Base-by-base conservation (phyloP, 1,140 invertebrate genomes). In the Thrips palmi region DNA sequence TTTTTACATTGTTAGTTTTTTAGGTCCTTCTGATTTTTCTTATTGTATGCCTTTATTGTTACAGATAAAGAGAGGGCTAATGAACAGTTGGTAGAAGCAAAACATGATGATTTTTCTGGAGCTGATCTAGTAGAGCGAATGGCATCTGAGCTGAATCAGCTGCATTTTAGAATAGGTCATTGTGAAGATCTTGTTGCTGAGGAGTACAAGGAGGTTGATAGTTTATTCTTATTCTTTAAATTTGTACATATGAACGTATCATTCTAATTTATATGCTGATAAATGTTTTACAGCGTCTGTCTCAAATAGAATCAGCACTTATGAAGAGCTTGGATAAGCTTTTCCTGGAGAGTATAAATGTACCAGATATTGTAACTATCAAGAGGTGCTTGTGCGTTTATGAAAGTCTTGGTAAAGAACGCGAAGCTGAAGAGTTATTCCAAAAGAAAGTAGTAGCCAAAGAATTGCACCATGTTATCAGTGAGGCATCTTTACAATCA, bases 101-200 rank as follows among this genome's bases (percentile, higher is more conserved):
- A n/a, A n/a, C n/a, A n/a, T n/a, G n/a, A n/a, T n/a, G n/a, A n/a
- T n/a, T n/a, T n/a, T n/a, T n/a, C n/a, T n/a, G n/a, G n/a, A n/a
- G n/a, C n/a, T n/a, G 43, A 43, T n/a, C 29, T 5, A 42, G 63
- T 80, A 28, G 78, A 83, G 51, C 58, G 77, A 49, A 73, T 74
- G 29, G 72, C 75, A 10, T 70, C 71, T 49, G 75, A 81, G 55
- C 77, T 74, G 46, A 81, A 77, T 58, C 74, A 77, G 51, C 59
- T 83, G 18, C 76, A 73, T 52, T 85, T 76, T 55, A 71, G 76
- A 46, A 64, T 70, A 24, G 67, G 63, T 28, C 74, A 72, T 47
- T 79, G 72, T 57, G 66, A 68, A 48, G 55, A 50, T 34, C n/a
- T n/a, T n/a, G n/a, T n/a, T n/a, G n/a, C n/a, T n/a, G n/a, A n/a